A percentile compares a stretch with the other conserved stretches of the same genome.
Conservation (phyloP, 2,113 vertebrate genomes). For the Prunella himalayana region DNA sequence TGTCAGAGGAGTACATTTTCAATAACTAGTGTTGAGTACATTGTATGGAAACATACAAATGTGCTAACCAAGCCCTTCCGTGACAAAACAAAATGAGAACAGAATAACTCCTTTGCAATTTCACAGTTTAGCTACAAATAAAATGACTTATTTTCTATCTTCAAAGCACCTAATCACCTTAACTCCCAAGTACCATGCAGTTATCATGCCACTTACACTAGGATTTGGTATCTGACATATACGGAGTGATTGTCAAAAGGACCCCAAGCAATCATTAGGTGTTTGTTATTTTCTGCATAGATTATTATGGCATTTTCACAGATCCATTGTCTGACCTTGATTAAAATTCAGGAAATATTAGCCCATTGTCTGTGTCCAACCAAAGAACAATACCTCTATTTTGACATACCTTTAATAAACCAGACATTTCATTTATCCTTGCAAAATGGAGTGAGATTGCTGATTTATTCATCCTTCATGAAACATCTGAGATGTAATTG, state of each 20-base stretch:
- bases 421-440: constrained; percentile 3
- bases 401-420: constrained; percentile 17
- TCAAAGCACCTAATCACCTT: neutral
- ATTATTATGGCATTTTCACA: neutral
- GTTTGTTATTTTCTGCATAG: neutral
- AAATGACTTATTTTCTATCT: neutral
- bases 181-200: neutral
- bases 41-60: neutral
- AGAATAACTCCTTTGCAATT: neutral
- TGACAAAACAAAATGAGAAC: neutral
- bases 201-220: neutral
- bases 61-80: neutral
- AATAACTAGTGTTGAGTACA: neutral
- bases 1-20: neutral
- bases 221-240: neutral
- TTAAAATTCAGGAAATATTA: neutral
- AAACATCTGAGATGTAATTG: constrained; percentile 10
- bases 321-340: neutral
- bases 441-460: neutral
- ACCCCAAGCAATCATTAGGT: neutral
- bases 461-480: neutral
- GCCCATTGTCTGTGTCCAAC: neutral
- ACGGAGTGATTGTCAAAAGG: neutral
- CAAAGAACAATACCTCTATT: neutral
- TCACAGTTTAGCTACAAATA: neutral